Percentiles rank a stretch among this genome's conserved stretches.
Evolutionary conservation across 2,113 vertebrate species (phyloP).

Genomic region (Chaenogobius annularis): DNA sequence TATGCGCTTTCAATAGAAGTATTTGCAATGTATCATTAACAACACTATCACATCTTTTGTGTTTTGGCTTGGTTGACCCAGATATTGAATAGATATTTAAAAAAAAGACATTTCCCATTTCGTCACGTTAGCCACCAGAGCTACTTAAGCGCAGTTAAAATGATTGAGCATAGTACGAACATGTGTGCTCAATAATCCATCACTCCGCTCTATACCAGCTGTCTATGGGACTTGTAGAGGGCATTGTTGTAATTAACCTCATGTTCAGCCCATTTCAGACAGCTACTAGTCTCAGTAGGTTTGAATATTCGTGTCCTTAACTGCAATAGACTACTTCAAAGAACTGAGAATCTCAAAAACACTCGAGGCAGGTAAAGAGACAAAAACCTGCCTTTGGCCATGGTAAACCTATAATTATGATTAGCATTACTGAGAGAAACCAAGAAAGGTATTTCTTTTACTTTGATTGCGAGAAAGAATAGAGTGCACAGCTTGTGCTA

Average conservation of each 20-base stretch:
- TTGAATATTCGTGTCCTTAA: conserved; percentile 7
- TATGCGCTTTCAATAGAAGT: too few relatives aligned
- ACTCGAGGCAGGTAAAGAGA: conserved; percentile 5
- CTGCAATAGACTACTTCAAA: neutral
- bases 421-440: conserved; percentile 10
- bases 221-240: conserved; percentile 42
- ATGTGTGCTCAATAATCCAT: conserved; percentile 32
- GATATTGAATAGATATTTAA: conserved; percentile 19
- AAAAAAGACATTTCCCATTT: neutral
- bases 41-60: neutral
- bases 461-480: conserved; percentile 25
- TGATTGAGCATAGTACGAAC: conserved; percentile 51
- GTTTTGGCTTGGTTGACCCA: neutral
- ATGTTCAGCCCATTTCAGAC: conserved; percentile 33
- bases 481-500: conserved; percentile 11
- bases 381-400: conserved; percentile 10
- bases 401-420: conserved; percentile 15
- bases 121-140: conserved; percentile 12
- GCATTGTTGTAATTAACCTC: conserved; percentile 45
- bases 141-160: conserved; percentile 25
- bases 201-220: conserved; percentile 47
- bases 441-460: conserved; percentile 12
- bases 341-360: neutral
- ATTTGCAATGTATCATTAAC: neutral
- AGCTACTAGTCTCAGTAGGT: conserved; percentile 5